Evolutionary conservation across 1,140 invertebrate species (phyloP).

Genomic region (Drosophila sucinea): DNA sequence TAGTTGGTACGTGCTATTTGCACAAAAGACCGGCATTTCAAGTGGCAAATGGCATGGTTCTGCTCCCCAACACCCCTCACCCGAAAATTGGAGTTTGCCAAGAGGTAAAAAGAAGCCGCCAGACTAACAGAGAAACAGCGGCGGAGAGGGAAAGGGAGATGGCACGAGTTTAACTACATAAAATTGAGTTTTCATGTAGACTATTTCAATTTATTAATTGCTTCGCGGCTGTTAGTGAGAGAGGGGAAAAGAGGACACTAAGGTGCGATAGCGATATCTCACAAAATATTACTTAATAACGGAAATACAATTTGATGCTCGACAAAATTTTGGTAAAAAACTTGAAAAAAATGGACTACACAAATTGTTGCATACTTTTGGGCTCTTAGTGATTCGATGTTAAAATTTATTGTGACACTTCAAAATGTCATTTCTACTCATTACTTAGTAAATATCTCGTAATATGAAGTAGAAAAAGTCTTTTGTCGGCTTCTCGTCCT

Average conservation of each 20-base stretch:
- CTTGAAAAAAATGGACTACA: background rate
- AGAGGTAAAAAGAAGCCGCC: slow-evolving; percentile 4
- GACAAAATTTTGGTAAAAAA: background rate
- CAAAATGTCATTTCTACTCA: background rate
- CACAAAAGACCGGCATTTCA: slow-evolving; percentile 58
- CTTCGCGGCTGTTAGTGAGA: slow-evolving; percentile 14
- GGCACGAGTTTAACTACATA: slow-evolving; percentile 20
- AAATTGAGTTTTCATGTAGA: slow-evolving; percentile 56
- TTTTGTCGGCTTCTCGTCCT: background rate
- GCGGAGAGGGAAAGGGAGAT: background rate
- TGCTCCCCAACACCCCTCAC: background rate
- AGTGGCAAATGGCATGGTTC: slow-evolving; percentile 50
- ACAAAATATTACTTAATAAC: slow-evolving; percentile 15
- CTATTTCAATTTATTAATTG: slow-evolving; percentile 55
- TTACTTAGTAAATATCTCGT: background rate
- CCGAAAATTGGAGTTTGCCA: slow-evolving; percentile 13
- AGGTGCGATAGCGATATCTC: background rate
- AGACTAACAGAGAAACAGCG: slow-evolving; percentile 4
- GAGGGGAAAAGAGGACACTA: background rate
- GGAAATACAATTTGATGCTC: background rate
- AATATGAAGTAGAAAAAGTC: too few relatives aligned
- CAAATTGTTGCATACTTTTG: slow-evolving; percentile 7
- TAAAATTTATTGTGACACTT: background rate
- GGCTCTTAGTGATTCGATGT: background rate
- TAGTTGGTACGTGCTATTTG: slow-evolving; percentile 61